A percentile compares a stretch with the other conserved stretches of the same genome.
phyloP scores from a whole-genome alignment of 2,888 invertebrate genomes.

The Galeopsomyia nigrocyanea region DNA sequence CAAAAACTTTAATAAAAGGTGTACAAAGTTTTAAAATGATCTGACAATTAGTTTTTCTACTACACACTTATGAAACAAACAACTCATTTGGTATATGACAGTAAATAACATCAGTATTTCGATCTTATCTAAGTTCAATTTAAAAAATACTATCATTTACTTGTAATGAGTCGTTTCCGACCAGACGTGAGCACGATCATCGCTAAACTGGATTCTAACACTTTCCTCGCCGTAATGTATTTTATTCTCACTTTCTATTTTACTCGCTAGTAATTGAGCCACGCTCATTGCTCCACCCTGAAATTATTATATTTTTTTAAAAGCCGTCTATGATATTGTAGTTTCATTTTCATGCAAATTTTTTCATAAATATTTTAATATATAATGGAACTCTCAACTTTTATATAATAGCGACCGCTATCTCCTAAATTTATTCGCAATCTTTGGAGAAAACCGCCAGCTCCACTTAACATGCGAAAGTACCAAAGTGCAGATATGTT shows the following conservation, averaged over 20 bases:
- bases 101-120: no score
- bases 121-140: conserved; percentile 54
- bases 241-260: conserved; percentile 40
- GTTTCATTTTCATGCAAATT: no score
- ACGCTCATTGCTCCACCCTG: conserved; percentile 53
- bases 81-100: no score
- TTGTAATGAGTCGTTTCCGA: conserved; percentile 51
- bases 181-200: conserved; percentile 52
- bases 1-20: no score
- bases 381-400: conserved; percentile 46
- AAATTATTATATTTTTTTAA: not conserved
- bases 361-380: not conserved
- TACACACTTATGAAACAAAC: no score
- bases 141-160: conserved; percentile 40
- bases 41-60: no score
- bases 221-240: conserved; percentile 52
- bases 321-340: conserved; percentile 5
- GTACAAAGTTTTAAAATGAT: no score
- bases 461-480: conserved; percentile 53
- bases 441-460: conserved; percentile 56
- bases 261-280: conserved; percentile 44
- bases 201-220: conserved; percentile 51
- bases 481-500: conserved; percentile 58
- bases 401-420: conserved; percentile 53
- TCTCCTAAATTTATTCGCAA: conserved; percentile 52